phyloP scores from a whole-genome alignment of 2,797 vertebrate species.

The Valencia hispanica region DNA sequence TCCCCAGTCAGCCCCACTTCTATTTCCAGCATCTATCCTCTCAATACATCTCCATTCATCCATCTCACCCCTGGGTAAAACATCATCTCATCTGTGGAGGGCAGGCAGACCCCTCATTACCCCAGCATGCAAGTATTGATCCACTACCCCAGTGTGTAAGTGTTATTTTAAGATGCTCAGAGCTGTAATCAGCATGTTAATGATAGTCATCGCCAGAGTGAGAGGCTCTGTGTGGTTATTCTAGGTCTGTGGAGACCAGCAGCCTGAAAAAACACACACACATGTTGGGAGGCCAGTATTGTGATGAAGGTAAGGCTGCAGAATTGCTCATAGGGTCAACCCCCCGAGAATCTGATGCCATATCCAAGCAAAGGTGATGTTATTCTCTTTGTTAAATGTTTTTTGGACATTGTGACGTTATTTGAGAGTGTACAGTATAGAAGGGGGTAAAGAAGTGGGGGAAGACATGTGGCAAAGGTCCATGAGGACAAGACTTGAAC shows the following conservation, averaged over 20 bases:
- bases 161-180: conserved; percentile 75
- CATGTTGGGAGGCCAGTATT: no score
- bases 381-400: no score
- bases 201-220: conserved; percentile 77
- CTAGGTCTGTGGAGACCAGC: conserved; percentile 52
- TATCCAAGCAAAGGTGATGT: conserved; percentile 23
- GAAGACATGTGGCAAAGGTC: no score
- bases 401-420: no score
- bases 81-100: conserved; percentile 55
- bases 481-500: no score
- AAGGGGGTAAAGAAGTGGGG: no score
- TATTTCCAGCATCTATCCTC: not conserved
- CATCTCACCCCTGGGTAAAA: conserved; percentile 4
- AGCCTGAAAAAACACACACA: no score
- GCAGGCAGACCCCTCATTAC: conserved; percentile 73
- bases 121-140: conserved; percentile 80
- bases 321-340: not conserved
- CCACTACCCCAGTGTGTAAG: conserved; percentile 64
- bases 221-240: conserved; percentile 68
- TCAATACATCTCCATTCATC: conserved; percentile 18
- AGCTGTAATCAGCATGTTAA: conserved; percentile 80
- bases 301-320: conserved; percentile 41
- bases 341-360: not conserved
- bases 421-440: no score
- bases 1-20: not conserved